Evolutionary conservation across 1,140 invertebrate genomes (phyloP).

Genomic region (Mizuhopecten yessoensis): DNA sequence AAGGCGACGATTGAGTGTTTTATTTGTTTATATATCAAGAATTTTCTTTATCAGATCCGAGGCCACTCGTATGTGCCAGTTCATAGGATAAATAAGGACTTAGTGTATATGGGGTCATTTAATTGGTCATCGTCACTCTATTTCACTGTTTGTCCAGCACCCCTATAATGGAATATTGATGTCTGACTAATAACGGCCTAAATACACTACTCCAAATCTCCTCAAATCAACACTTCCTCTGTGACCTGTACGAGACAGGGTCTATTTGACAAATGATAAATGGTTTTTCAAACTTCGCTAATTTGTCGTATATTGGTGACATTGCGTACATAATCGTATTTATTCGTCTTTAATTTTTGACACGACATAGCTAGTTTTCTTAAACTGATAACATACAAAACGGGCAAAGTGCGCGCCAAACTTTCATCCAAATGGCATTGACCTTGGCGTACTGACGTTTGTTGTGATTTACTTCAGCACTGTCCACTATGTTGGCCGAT

Average conservation of each 20-base stretch:
- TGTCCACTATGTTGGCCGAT: neutral
- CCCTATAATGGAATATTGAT: neutral
- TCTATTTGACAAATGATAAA: neutral
- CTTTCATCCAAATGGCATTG: neutral
- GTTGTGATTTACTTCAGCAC: neutral
- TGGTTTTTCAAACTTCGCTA: neutral
- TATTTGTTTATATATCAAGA: neutral
- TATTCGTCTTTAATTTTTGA: no score
- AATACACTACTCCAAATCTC: neutral
- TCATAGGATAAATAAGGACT: neutral
- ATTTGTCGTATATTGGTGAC: neutral
- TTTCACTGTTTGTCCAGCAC: neutral
- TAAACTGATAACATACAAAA: neutral
- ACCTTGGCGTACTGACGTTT: neutral
- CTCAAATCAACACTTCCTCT: neutral
- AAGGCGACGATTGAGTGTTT: neutral
- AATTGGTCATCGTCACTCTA: neutral
- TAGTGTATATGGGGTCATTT: neutral
- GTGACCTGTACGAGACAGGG: neutral
- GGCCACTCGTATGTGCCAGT: neutral
- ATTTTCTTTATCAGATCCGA: neutral
- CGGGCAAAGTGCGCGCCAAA: neutral
- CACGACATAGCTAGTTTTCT: slow-evolving; percentile 10
- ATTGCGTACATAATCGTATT: neutral
- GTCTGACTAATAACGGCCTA: neutral